Evolutionary conservation across 2,888 invertebrate genomes (phyloP).

Genomic region (Erebia ligea): DNA sequence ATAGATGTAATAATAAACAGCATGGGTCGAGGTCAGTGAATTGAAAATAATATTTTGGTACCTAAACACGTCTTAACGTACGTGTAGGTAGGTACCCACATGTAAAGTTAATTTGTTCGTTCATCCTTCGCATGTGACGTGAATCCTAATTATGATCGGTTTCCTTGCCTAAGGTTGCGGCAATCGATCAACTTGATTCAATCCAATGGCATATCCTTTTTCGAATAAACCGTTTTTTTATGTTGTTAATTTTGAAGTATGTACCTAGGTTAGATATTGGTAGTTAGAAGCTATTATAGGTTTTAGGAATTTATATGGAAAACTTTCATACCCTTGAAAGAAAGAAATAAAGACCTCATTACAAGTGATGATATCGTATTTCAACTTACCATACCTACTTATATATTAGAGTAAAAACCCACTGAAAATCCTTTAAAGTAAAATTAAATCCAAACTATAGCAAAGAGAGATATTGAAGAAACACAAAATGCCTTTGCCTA

Average conservation of each 20-base stretch:
- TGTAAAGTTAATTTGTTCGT: conserved; percentile 4
- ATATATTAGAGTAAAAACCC: too few relatives aligned
- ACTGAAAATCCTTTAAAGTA: background rate
- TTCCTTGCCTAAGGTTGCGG: background rate
- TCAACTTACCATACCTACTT: too few relatives aligned
- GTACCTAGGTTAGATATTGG: too few relatives aligned
- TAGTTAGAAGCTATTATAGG: too few relatives aligned
- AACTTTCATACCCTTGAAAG: too few relatives aligned
- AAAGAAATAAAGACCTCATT: too few relatives aligned
- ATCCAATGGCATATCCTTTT: background rate
- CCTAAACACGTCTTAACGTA: conserved; percentile 7
- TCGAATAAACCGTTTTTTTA: too few relatives aligned
- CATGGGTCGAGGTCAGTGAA: conserved; percentile 2
- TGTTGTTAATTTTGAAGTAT: too few relatives aligned
- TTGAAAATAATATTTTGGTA: conserved; percentile 1
- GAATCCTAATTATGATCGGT: conserved; percentile 4
- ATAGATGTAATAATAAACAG: background rate
- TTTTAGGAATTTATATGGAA: too few relatives aligned
- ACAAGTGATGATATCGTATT: too few relatives aligned
- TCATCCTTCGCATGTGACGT: conserved; percentile 5
- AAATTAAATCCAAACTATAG: background rate
- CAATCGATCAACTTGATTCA: conserved; percentile 2
- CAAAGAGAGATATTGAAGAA: background rate
- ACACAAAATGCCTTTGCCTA: background rate
- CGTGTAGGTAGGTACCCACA: background rate